These are phyloP conservation scores for Scaptomyza hsui DNA, from an alignment of 1,140 invertebrate genomes.

Conservation along the genomic window DNA sequence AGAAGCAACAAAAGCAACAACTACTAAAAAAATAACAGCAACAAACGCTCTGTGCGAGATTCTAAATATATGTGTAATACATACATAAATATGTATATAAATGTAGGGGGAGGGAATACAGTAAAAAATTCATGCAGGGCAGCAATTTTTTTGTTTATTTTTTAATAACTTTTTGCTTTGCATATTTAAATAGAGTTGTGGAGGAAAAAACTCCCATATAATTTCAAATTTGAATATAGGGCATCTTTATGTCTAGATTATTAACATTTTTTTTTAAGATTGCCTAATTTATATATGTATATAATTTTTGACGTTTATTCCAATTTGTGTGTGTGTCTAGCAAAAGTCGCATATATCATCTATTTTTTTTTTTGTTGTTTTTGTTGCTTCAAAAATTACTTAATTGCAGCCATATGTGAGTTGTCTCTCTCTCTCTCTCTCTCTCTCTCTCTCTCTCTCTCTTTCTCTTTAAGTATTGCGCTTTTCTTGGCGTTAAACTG, in stretches of 20 bases:
- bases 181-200: background rate
- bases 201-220: too few species aligned
- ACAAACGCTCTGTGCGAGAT: slow-evolving; percentile 14
- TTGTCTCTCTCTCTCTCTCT: slow-evolving; percentile 1
- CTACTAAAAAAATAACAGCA: slow-evolving; percentile 22
- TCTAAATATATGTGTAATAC: slow-evolving; percentile 34
- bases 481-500: slow-evolving; percentile 55
- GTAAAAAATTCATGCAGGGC: slow-evolving; percentile 39
- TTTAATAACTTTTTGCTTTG: background rate
- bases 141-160: background rate
- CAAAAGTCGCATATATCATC: slow-evolving; percentile 65
- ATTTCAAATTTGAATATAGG: too few species aligned
- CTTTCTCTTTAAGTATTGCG: slow-evolving; percentile 2
- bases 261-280: slow-evolving; percentile 44
- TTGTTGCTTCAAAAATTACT: slow-evolving; percentile 72
- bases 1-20: slow-evolving; percentile 19
- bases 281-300: slow-evolving; percentile 56
- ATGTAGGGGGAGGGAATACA: slow-evolving; percentile 12
- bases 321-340: slow-evolving; percentile 55
- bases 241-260: background rate
- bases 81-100: slow-evolving; percentile 1
- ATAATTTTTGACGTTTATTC: slow-evolving; percentile 12
- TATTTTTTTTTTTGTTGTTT: slow-evolving; percentile 33
- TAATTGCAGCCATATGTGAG: slow-evolving; percentile 79
- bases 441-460: background rate